Conservation (phyloP, 2,797 vertebrate species). For the Eulemur mongoz region DNA sequence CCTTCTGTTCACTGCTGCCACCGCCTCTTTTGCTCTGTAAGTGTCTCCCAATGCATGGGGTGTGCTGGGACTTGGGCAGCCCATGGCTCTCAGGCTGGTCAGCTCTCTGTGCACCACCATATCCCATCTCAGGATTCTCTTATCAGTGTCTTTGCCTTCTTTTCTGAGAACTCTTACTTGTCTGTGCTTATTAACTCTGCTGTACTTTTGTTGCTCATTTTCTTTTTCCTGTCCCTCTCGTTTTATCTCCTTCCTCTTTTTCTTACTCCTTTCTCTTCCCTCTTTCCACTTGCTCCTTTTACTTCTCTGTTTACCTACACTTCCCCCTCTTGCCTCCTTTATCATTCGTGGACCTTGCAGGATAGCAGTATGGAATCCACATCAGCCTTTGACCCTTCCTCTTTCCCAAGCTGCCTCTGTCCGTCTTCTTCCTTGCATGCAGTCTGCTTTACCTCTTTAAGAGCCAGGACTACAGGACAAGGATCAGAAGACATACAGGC, state of each 20-base stretch:
- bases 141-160: background rate
- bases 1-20: conserved; percentile 89
- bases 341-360: background rate
- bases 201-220: background rate
- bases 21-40: conserved; percentile 89
- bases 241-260: background rate
- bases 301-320: background rate
- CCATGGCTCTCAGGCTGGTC: conserved; percentile 65
- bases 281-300: background rate
- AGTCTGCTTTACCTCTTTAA: background rate
- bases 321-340: background rate
- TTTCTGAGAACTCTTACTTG: background rate
- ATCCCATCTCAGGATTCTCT: background rate
- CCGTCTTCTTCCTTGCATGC: background rate
- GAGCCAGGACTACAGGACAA: background rate
- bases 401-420: background rate
- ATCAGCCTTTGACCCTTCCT: background rate
- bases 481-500: background rate
- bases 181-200: background rate
- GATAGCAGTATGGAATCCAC: background rate
- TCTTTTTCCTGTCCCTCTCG: background rate
- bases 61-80: conserved; percentile 82
- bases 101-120: conserved; percentile 58
- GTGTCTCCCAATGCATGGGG: conserved; percentile 87
- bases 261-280: background rate